Base-by-base conservation (phyloP, 1,140 invertebrate species). In the Aphelenchoides fujianensis region DNA sequence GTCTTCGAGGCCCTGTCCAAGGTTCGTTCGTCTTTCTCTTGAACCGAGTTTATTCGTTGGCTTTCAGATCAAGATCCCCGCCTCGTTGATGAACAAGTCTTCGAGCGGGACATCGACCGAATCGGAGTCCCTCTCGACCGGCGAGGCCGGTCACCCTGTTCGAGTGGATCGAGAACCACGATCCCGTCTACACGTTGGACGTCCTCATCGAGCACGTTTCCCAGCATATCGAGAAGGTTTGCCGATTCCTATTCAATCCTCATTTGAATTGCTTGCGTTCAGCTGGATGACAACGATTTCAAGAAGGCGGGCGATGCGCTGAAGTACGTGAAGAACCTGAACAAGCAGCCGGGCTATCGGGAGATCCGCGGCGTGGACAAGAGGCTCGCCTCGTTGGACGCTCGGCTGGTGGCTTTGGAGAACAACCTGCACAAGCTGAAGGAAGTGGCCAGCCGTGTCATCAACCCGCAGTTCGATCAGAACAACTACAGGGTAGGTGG, bases 281-380 rank as follows among this genome's bases (percentile, higher is more conserved):
- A 74, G 53, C 48, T 30, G 31, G 71, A 73, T 19, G 72, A 80
- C 34, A 28, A 19, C 28, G 70, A 75, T 19, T 23, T 76, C 0
- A 28, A 23, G 28, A 62, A 71, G 48, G 77, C 68, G 3, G 61
- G 54, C 12, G 23, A n/a, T 9, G 30, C 64, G 28, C 69, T 77
- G n/a, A 52, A 63, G 34, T 37, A 54, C 3, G 73, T 77, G 2
- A 68, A 79, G 68, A 72, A 77, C 9, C 34, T 75, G 28, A 41
- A 55, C 1, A 59, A 62, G 30, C 75, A 48, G n/a, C 27, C 55
- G n/a, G 75, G 72, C 27, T 75, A 75, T 36, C 48, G 75, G 57
- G 75, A 75, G n/a, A 78, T 75, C 35, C n/a, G 75, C 5, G 74
- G 74, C 3, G 78, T 75, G 55, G 74, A 75, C 55, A 75, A 75